Percentiles rank a stretch among this genome's conserved stretches.
Evolutionary conservation across 2,113 vertebrate species (phyloP).

Genomic region (Ginglymostoma cirratum): DNA sequence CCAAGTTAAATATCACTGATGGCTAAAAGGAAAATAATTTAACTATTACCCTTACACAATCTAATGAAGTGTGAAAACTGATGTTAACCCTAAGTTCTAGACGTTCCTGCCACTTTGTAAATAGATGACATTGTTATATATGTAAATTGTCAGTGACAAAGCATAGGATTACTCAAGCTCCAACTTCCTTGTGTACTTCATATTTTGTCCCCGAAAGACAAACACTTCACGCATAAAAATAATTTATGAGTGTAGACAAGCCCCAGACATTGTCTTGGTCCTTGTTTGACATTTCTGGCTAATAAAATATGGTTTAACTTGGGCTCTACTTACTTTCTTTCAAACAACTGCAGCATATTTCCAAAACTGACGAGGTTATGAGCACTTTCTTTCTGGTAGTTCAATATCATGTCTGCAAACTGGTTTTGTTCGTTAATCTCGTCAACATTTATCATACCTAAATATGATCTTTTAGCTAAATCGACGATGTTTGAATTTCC

Average conservation of each 20-base stretch:
- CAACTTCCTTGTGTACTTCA: neutral
- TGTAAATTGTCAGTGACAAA: neutral
- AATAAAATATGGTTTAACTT: neutral
- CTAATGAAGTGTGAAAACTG: neutral
- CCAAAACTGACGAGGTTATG: neutral
- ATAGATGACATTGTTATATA: neutral
- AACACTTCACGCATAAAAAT: neutral
- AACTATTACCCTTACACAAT: neutral
- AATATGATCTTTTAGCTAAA: neutral
- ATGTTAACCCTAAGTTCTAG: neutral
- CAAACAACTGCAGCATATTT: neutral
- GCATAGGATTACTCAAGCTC: neutral
- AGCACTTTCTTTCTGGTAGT: neutral
- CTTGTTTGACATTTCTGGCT: neutral
- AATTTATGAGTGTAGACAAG: neutral
- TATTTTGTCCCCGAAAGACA: neutral
- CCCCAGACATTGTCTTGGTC: neutral
- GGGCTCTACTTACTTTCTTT: neutral
- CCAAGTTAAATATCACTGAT: neutral
- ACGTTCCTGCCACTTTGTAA: neutral
- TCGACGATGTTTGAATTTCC: neutral
- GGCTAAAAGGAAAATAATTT: neutral
- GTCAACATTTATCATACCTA: too few species aligned
- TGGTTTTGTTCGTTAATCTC: too few species aligned
- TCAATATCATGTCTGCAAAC: too few species aligned